These are phyloP conservation scores for Rhinolophus ferrumequinum DNA, from an alignment of 2,113 vertebrate genomes.

Conservation along the genomic window DNA sequence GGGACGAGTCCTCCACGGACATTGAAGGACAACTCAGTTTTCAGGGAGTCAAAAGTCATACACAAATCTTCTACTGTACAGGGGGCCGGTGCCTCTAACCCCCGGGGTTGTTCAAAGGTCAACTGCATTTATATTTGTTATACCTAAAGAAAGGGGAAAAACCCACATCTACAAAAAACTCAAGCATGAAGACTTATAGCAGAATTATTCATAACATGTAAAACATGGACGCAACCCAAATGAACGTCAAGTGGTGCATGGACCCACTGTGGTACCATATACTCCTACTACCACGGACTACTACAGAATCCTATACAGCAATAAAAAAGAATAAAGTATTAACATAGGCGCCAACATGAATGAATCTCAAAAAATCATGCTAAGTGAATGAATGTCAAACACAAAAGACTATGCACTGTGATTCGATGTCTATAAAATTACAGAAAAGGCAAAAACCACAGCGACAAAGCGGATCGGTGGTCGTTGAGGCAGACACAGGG, in stretches of 20 bases:
- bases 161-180: not conserved
- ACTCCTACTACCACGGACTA: not conserved
- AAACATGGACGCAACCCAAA: not conserved
- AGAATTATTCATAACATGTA: not conserved
- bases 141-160: not conserved
- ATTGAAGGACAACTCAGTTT: too few relatives aligned
- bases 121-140: not conserved
- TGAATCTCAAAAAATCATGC: not conserved
- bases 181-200: not conserved
- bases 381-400: not conserved
- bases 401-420: not conserved
- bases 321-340: not conserved
- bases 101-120: too few relatives aligned
- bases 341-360: not conserved
- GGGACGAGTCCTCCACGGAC: too few relatives aligned
- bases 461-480: not conserved
- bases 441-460: not conserved
- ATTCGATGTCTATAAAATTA: not conserved
- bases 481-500: rapidly evolving
- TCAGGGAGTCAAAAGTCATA: too few relatives aligned
- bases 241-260: not conserved
- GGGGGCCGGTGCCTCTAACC: too few relatives aligned
- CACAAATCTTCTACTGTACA: too few relatives aligned
- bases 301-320: not conserved
- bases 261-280: too few relatives aligned